These are phyloP conservation scores for Oenanthe oenanthe DNA, from an alignment of 2,113 vertebrate species.

Conservation along the genomic window DNA sequence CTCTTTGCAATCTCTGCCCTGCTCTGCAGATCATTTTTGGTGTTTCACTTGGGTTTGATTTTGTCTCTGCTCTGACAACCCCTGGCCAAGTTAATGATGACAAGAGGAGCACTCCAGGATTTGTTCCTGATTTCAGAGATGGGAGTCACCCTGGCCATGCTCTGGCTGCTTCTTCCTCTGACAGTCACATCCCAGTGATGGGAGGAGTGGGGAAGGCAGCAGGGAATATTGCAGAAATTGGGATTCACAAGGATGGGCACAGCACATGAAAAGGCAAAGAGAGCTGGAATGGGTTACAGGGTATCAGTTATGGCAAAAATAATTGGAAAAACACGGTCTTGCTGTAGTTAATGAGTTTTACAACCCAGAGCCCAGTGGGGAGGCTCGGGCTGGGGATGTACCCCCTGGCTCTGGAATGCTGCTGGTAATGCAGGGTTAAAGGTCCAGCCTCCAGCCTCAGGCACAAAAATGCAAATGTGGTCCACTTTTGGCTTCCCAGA, in stretches of 20 bases:
- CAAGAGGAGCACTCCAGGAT: not conserved
- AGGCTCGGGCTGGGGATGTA: not conserved
- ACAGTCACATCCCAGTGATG: not conserved
- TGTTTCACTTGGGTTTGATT: not conserved
- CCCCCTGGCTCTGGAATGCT: not conserved
- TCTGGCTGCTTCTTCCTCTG: not conserved
- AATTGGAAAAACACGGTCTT: not conserved
- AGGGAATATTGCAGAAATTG: not conserved
- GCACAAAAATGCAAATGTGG: not conserved
- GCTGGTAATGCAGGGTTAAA: not conserved
- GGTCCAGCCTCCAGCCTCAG: not conserved
- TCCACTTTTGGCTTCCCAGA: not conserved
- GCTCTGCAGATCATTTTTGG: not conserved
- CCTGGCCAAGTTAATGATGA: fast-evolving
- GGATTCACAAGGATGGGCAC: not conserved
- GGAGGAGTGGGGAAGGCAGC: fast-evolving
- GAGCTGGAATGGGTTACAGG: not conserved
- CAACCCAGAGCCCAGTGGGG: not conserved
- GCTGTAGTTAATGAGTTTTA: not conserved
- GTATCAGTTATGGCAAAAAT: not conserved
- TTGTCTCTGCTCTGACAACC: not conserved
- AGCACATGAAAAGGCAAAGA: not conserved
- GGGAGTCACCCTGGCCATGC: not conserved
- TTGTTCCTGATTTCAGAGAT: not conserved
- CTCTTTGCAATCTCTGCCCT: not conserved